These are phyloP conservation scores for Digitonthophagus gazella DNA, from an alignment of 2,888 invertebrate species.

Conservation along the genomic window DNA sequence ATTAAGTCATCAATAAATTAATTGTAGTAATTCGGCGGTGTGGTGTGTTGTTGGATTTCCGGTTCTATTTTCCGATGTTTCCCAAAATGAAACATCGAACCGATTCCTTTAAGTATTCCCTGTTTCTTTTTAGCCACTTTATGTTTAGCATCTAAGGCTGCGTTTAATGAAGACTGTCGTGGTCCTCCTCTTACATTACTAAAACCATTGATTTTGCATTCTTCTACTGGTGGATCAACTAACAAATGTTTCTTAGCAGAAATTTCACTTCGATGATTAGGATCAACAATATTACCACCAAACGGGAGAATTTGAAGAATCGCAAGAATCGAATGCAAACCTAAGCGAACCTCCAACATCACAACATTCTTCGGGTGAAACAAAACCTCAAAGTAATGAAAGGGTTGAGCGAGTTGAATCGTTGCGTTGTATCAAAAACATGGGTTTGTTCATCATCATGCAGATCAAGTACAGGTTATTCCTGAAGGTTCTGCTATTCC, in stretches of 20 bases:
- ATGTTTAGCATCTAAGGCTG: constrained; percentile 58
- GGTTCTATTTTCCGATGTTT: constrained; percentile 60
- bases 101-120: constrained; percentile 75
- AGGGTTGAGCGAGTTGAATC: constrained; percentile 36
- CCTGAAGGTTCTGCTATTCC: constrained; percentile 47
- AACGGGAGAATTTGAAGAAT: constrained; percentile 43
- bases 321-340: constrained; percentile 32
- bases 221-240: constrained; percentile 66
- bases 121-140: constrained; percentile 64
- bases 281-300: constrained; percentile 49
- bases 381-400: constrained; percentile 19
- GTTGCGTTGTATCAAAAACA: constrained; percentile 48
- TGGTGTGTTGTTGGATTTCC: constrained; percentile 42
- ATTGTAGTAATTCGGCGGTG: no score
- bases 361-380: constrained; percentile 39
- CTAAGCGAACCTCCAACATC: constrained; percentile 35
- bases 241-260: constrained; percentile 78
- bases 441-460: constrained; percentile 48
- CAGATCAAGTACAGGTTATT: constrained; percentile 50
- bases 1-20: no score
- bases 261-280: constrained; percentile 49
- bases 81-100: constrained; percentile 74
- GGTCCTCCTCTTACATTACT: constrained; percentile 64
- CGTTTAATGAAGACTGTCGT: constrained; percentile 77
- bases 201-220: constrained; percentile 62